phyloP scores from a whole-genome alignment of 2,888 invertebrate species.

The Protonemura montana region DNA sequence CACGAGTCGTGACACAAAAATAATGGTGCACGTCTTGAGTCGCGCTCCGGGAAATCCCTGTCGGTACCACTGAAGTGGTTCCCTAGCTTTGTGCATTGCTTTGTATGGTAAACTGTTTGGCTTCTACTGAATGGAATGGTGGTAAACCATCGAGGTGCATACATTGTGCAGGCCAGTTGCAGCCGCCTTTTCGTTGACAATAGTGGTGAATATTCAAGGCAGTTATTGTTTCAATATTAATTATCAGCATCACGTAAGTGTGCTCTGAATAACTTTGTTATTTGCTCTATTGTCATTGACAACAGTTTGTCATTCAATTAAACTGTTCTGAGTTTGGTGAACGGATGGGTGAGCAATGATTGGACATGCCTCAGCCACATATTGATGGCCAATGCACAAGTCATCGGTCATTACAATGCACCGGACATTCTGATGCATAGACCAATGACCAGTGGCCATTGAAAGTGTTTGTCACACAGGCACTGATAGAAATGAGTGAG shows the following conservation, averaged over 20 bases:
- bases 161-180: no score
- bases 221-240: not conserved
- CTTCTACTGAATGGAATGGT: no score
- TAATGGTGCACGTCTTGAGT: not conserved
- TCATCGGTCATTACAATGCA: not conserved
- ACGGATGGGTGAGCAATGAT: constrained; percentile 7
- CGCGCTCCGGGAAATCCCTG: not conserved
- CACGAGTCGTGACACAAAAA: not conserved
- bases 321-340: not conserved
- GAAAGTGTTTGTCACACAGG: not conserved
- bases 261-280: not conserved
- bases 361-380: not conserved
- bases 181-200: not conserved
- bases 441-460: not conserved
- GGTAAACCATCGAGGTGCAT: no score
- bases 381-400: not conserved
- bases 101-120: no score
- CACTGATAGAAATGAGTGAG: not conserved
- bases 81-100: no score
- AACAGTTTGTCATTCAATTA: not conserved
- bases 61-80: not conserved
- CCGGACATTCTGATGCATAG: constrained; percentile 4
- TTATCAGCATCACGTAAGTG: not conserved
- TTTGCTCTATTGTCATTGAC: not conserved
- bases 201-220: not conserved